Percentiles rank a stretch among this genome's conserved stretches.
Conservation (phyloP, 2,113 vertebrate species). For the Gambusia affinis region DNA sequence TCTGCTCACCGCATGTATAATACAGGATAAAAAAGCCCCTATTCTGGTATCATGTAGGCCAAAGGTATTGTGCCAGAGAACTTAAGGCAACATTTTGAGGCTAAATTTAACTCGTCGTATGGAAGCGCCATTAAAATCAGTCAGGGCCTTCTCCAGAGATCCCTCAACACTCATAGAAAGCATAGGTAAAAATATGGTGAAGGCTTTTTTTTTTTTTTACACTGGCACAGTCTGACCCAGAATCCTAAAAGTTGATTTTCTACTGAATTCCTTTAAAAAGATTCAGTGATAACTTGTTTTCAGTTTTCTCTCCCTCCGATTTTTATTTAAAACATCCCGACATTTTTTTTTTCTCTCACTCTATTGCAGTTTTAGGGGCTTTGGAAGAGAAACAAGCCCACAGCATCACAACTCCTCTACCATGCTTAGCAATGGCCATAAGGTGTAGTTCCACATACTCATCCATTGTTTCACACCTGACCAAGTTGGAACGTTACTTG, state of each 20-base stretch:
- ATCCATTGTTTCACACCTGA: too few species aligned
- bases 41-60: conserved; percentile 19
- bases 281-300: too few species aligned
- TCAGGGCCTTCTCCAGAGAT: background rate
- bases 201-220: background rate
- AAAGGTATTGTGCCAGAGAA: conserved; percentile 3
- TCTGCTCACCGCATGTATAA: conserved; percentile 34
- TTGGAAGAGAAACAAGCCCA: background rate
- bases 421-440: too few species aligned
- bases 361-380: background rate
- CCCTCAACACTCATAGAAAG: background rate
- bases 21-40: conserved; percentile 17
- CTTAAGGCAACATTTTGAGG: background rate
- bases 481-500: background rate
- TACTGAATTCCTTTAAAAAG: too few species aligned
- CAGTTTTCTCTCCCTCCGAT: background rate
- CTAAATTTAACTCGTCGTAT: background rate
- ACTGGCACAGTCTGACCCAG: background rate
- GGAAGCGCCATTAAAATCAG: background rate
- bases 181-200: background rate
- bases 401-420: too few species aligned
- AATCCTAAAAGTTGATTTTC: background rate
- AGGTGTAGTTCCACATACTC: too few species aligned
- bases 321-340: background rate
- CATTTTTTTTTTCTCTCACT: background rate